These are phyloP conservation scores for Junonia oenone DNA, from an alignment of 2,888 invertebrate species.

Conservation along the genomic window DNA sequence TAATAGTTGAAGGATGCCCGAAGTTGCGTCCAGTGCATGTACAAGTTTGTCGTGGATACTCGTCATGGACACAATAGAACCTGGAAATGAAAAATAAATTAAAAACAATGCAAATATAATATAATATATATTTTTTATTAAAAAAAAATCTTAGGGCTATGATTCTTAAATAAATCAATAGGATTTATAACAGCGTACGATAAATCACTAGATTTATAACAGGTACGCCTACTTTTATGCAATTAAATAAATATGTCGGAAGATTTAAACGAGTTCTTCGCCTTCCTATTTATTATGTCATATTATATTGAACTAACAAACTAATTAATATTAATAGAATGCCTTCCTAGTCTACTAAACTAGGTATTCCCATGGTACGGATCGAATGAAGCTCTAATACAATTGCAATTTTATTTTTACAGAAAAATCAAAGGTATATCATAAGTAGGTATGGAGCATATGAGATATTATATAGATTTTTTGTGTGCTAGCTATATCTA, in stretches of 20 bases:
- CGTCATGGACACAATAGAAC: not conserved
- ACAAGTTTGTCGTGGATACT: not conserved
- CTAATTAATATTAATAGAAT: not conserved
- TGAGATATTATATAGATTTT: too few species aligned
- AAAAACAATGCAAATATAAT: not conserved
- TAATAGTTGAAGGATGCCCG: not conserved
- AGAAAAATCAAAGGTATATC: too few species aligned
- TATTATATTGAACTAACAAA: not conserved
- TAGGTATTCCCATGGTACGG: not conserved
- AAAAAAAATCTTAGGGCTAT: too few species aligned
- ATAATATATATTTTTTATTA: not conserved
- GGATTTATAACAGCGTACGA: too few species aligned
- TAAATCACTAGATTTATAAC: too few species aligned
- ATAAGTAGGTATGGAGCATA: too few species aligned
- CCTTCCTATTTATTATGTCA: not conserved
- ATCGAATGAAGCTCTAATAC: too few species aligned
- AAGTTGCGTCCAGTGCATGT: conserved; percentile 10
- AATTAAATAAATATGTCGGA: not conserved
- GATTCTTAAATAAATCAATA: too few species aligned
- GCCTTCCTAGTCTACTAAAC: not conserved
- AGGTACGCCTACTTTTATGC: not conserved
- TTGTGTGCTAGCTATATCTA: too few species aligned
- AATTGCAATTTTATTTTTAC: too few species aligned
- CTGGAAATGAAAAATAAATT: not conserved
- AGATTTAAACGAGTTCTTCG: not conserved